Evolutionary conservation across 2,797 vertebrate species (phyloP), one percentile per base, ranked within the genome.

Genomic region (Mastacembelus armatus): DNA sequence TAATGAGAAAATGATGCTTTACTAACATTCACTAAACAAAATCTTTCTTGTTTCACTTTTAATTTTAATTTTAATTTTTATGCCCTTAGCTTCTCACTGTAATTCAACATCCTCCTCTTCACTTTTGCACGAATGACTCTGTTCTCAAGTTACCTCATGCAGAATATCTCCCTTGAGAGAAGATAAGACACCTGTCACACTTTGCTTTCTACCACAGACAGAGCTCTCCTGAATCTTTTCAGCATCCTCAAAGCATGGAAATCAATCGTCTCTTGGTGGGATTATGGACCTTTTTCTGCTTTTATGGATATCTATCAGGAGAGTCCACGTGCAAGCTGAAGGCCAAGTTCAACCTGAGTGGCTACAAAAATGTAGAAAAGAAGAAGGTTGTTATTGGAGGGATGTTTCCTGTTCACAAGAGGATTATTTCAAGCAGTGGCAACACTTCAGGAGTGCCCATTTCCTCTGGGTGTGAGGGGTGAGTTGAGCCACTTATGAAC

Each of bases 281-380:
- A 80, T 58, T 95, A 36, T 90, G 88, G 60, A 54, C 65, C 10
- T 45, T 91, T 57, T 81, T 77, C 27, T 59, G 57, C 26, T 12
- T 88, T 27, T 62, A 39, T n/a, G 16, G 40, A 1, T 63, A 32
- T 11, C 48, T 81, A 8, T 70, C 69, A 2, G 71, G 92, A 15
- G 78, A 91, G 39, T 38, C 84, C n/a, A 93, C 85, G 0, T 96
- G 95, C 77, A 88, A 92, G 61, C 82, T 97, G 62, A 95, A 96
- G 75, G 95, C 94, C 76, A 96, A 95, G 73, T 96, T 96, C 81
- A 94, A 96, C 83, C 88, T 97, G 78, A 92, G 61, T 8, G 93
- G 95, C 29, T 96, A 94, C 78, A 94, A 95, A 78, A 67, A 94
- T 16, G 88, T 94, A 10, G 87, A 90, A 47, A 94, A 94, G 70